phyloP scores from a whole-genome alignment of 2,888 invertebrate species.

The Baccha elongata region DNA sequence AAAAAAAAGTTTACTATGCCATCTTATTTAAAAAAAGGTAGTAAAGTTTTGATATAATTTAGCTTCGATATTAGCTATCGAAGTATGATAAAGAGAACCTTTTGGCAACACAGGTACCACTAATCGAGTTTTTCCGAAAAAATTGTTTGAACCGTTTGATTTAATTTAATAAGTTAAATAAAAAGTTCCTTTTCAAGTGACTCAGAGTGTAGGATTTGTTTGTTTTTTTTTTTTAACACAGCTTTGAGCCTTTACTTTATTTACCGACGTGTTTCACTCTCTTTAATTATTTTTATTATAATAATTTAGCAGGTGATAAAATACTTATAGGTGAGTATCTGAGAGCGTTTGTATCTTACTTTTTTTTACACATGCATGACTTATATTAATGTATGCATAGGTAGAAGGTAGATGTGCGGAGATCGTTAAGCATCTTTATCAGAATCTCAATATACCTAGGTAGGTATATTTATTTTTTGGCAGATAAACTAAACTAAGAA shows the following conservation, averaged over 20 bases:
- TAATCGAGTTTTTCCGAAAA: too few relatives aligned
- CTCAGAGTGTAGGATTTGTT: background rate
- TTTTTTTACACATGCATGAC: constrained; percentile 26
- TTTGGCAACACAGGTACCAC: too few relatives aligned
- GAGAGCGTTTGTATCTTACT: constrained; percentile 18
- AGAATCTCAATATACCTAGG: background rate
- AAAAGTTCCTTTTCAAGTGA: background rate
- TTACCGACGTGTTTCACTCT: constrained; percentile 30
- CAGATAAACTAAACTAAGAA: constrained; percentile 5
- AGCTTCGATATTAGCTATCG: too few relatives aligned
- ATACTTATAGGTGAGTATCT: constrained; percentile 26
- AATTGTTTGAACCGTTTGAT: too few relatives aligned
- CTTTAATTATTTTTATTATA: constrained; percentile 46
- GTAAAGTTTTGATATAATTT: too few relatives aligned
- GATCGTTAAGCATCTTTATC: constrained; percentile 37
- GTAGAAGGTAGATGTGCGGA: background rate
- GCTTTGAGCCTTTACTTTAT: constrained; percentile 44
- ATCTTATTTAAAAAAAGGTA: too few relatives aligned
- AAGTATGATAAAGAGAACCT: too few relatives aligned
- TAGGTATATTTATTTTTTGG: background rate
- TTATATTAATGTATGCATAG: constrained; percentile 18
- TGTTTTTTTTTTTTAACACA: constrained; percentile 6
- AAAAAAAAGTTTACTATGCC: too few relatives aligned
- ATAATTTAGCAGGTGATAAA: constrained; percentile 63
- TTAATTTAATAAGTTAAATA: too few relatives aligned